Evolutionary conservation across 2,888 invertebrate genomes (phyloP).

Genomic region (Hydraecia micacea): DNA sequence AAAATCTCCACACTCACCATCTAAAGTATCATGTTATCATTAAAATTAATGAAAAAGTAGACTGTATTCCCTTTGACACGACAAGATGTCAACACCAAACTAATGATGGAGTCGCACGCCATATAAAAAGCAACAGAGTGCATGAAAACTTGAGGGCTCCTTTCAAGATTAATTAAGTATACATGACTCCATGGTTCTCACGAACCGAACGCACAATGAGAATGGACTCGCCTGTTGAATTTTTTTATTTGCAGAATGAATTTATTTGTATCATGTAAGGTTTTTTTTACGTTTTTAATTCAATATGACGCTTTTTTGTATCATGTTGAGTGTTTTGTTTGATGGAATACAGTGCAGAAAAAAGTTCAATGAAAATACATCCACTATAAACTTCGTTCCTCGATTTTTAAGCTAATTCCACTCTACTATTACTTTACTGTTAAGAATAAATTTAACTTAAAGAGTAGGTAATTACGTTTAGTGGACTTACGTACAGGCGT

Average conservation of each 20-base stretch:
- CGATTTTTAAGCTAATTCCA: too few relatives aligned
- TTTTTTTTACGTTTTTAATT: conserved; percentile 9
- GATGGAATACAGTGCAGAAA: not conserved
- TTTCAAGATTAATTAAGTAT: conserved; percentile 60
- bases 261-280: conserved; percentile 28
- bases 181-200: conserved; percentile 38
- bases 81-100: conserved; percentile 44
- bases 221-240: conserved; percentile 32
- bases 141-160: conserved; percentile 39
- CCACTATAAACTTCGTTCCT: not conserved
- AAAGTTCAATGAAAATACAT: not conserved
- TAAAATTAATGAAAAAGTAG: conserved; percentile 66
- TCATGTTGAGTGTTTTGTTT: not conserved
- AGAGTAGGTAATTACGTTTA: not conserved
- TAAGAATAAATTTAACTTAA: not conserved
- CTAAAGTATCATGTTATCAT: conserved; percentile 53
- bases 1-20: conserved; percentile 21
- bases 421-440: not conserved
- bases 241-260: conserved; percentile 7
- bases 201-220: conserved; percentile 14
- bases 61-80: conserved; percentile 47
- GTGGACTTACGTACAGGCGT: not conserved
- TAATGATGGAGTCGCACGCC: conserved; percentile 57
- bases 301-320: conserved; percentile 6
- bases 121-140: conserved; percentile 43